Percentiles rank a stretch among this genome's conserved stretches.
Evolutionary conservation across 2,888 invertebrate species (phyloP).

Genomic region (Lycocerus yunnanus): DNA sequence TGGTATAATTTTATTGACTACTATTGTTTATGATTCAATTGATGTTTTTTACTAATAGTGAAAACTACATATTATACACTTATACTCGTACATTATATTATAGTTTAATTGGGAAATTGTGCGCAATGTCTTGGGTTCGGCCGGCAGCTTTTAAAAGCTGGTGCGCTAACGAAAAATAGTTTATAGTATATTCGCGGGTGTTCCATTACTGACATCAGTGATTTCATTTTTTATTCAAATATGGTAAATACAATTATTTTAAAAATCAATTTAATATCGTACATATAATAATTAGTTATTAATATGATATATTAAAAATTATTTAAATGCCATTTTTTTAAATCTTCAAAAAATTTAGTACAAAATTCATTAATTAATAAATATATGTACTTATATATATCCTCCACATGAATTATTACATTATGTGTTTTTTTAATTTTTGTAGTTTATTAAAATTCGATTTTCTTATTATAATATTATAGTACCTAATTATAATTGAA

Average conservation of each 20-base stretch:
- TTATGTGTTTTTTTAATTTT: no score
- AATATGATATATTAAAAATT: no score
- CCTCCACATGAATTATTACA: no score
- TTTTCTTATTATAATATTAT: no score
- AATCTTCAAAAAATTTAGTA: no score
- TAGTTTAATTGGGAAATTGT: neutral
- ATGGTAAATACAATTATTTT: neutral
- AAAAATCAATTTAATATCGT: neutral
- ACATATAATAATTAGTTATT: no score
- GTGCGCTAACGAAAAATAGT: neutral
- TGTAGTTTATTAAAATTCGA: no score
- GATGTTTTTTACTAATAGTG: neutral
- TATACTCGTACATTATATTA: neutral
- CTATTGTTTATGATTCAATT: neutral
- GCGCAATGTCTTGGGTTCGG: slow-evolving; percentile 22
- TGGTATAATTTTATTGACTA: neutral
- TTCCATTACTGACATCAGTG: slow-evolving; percentile 48
- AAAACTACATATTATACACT: neutral
- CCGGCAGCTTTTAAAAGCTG: slow-evolving; percentile 24
- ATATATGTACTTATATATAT: neutral
- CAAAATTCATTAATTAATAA: neutral
- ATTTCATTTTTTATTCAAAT: neutral
- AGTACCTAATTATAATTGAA: no score
- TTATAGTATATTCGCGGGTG: slow-evolving; percentile 45
- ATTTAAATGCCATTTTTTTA: no score